Evolutionary conservation across 2,888 invertebrate species (phyloP), one percentile per base, ranked within the genome.

Genomic region (Caenorhabditis virilis): DNA sequence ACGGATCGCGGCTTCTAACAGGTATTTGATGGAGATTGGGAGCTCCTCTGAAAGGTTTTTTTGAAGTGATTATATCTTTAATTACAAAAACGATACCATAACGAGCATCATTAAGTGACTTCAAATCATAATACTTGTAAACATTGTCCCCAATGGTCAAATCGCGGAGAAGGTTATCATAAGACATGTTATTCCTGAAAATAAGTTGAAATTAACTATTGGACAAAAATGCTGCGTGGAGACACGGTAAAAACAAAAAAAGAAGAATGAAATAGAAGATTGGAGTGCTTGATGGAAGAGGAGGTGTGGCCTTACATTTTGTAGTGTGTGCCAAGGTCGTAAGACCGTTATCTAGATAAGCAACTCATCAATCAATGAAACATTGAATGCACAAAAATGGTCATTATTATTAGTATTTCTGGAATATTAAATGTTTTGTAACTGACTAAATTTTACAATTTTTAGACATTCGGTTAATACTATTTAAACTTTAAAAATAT

Each of bases 1-100:
- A 53, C 97, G 88, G 1, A 97, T 90, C 27, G 94, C 94, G 0
- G 95, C 93, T 86, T 98, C 98, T 82, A 98, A 86, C 0, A 98
- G 87, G 1, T 95, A 90, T 68, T 94, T 88, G 75, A 98, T 90
- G 7, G 93, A 93, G 86, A 88, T 95, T 0, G 97, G 98, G 11
- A 98, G 87, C 38, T 77, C 77, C 20, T 81, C 86, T 85, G 62
- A 82, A 85, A 79, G n/a, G n/a, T n/a, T n/a, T n/a, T n/a, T n/a
- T n/a, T n/a, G n/a, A n/a, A n/a, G n/a, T n/a, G n/a, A n/a, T n/a
- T n/a, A n/a, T n/a, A n/a, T n/a, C n/a, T n/a, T n/a, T n/a, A n/a
- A n/a, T n/a, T n/a, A n/a, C n/a, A n/a, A n/a, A n/a, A n/a, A n/a
- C n/a, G n/a, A 89, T 87, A 94, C 93, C 90, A 87, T 92, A 93